Evolutionary conservation across 2,113 vertebrate genomes (phyloP), one percentile per base, ranked within the genome.

Genomic region (Typhlomys cinereus): DNA sequence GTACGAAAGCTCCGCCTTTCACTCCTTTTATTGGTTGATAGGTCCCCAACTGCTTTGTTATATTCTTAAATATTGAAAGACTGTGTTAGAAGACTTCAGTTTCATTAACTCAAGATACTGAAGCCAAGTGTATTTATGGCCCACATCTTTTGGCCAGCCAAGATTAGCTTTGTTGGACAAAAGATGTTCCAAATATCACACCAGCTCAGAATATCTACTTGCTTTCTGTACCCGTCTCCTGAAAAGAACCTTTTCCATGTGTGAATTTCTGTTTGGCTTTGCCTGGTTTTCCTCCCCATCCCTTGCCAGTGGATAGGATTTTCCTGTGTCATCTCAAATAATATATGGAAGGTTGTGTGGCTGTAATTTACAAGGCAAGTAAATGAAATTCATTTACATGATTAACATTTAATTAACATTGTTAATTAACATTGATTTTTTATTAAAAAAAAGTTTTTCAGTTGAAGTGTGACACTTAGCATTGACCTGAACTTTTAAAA

Each of bases 381-480:
- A 95, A 95, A 97, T 98, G 98, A 98, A 97, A 64, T 98, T 98
- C 95, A 98, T 98, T 97, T 98, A 97, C 97, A 97, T 97, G 97
- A 98, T 98, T 98, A 98, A 98, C 97, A 98, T 98, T 98, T 98
- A 97, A 98, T 98, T 98, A 98, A 97, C 97, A 97, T 95, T 97
- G 96, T 98, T 98, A 98, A 98, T 98, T 98, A 98, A 98, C 97
- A 98, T 90, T 96, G 96, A 97, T 97, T 98, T 92, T 69, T 2
- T 57, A n/a, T 14, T 57, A 59, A 0, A 76, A 90, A 97, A 98
- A 86, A 29, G 95, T 98, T 98, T 98, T 97, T 96, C 97, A 96
- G 95, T 80, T 97, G 95, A 98, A 97, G 97, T 97, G 83, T 98
- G 97, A 96, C 97, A 97, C 96, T 98, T 98, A 97, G 97, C 97